Evolutionary conservation across 1,140 invertebrate species (phyloP).

Genomic region (Forficula auricularia): DNA sequence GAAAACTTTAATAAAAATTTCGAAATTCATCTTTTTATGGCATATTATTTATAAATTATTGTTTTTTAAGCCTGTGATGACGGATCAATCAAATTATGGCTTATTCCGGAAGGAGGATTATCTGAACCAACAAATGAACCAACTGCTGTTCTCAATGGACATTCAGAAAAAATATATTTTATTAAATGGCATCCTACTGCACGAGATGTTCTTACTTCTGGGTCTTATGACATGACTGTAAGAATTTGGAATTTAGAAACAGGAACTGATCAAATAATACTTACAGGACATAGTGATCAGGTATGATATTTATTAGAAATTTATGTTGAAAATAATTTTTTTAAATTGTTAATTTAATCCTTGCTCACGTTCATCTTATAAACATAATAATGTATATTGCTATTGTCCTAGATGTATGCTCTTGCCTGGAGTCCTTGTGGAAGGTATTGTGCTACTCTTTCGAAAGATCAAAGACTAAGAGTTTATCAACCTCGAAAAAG

Average conservation of each 20-base stretch:
- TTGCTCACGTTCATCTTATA: no score
- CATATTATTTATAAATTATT: no score
- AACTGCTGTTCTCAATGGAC: slow-evolving; percentile 40
- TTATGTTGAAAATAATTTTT: slow-evolving; percentile 1
- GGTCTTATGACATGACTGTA: slow-evolving; percentile 78
- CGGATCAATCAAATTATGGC: slow-evolving; percentile 75
- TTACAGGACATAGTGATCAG: slow-evolving; percentile 57
- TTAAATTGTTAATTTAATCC: neutral
- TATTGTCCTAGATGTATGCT: slow-evolving; percentile 53
- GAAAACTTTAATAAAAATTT: no score
- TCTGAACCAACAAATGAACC: slow-evolving; percentile 50
- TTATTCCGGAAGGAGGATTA: slow-evolving; percentile 49
- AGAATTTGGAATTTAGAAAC: slow-evolving; percentile 59
- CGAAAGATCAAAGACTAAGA: slow-evolving; percentile 74
- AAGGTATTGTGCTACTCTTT: slow-evolving; percentile 61
- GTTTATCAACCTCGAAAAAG: slow-evolving; percentile 56
- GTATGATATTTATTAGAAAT: slow-evolving; percentile 13
- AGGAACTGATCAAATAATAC: slow-evolving; percentile 31
- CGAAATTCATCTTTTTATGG: no score
- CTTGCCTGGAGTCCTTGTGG: slow-evolving; percentile 84
- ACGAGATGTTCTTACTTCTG: slow-evolving; percentile 63
- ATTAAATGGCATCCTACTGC: slow-evolving; percentile 81
- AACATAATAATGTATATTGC: neutral
- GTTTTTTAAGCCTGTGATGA: slow-evolving; percentile 61
- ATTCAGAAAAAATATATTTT: slow-evolving; percentile 80